Percentiles rank a stretch among this genome's conserved stretches.
These are phyloP conservation scores for Melanotaenia duboulayi DNA, from an alignment of 2,113 vertebrate species.

Conservation along the genomic window DNA sequence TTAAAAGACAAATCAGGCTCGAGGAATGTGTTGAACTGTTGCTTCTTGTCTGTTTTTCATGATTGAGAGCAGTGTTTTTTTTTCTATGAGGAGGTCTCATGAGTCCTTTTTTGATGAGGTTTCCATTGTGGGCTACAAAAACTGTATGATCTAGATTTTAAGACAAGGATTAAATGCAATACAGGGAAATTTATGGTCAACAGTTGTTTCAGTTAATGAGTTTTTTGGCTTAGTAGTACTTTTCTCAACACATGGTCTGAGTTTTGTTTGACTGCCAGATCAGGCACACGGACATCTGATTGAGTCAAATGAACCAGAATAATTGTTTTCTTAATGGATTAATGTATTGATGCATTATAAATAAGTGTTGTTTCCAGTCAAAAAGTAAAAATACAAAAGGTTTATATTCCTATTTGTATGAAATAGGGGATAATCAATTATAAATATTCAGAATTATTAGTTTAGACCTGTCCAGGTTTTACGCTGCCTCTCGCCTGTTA, in stretches of 20 bases:
- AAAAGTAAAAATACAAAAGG: not conserved
- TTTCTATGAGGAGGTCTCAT: conserved; percentile 16
- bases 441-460: too few species aligned
- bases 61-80: not conserved
- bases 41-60: conserved; percentile 3
- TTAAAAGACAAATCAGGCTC: conserved; percentile 7
- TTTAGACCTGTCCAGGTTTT: too few species aligned
- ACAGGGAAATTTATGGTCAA: conserved; percentile 12
- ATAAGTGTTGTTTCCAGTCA: not conserved
- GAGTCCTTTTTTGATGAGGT: conserved; percentile 6
- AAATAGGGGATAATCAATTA: not conserved
- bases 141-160: conserved; percentile 16
- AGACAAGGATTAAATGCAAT: conserved; percentile 28
- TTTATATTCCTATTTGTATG: not conserved
- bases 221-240: not conserved
- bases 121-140: conserved; percentile 29
- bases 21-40: conserved; percentile 4
- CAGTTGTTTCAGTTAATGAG: conserved; percentile 1
- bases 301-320: too few species aligned
- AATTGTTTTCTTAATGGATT: too few species aligned
- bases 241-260: conserved; percentile 8
- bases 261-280: not conserved
- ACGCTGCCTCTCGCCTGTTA: too few species aligned
- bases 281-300: not conserved
- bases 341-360: too few species aligned